Evolutionary conservation across 2,888 invertebrate species (phyloP).

Genomic region (Elgonia sp.): DNA sequence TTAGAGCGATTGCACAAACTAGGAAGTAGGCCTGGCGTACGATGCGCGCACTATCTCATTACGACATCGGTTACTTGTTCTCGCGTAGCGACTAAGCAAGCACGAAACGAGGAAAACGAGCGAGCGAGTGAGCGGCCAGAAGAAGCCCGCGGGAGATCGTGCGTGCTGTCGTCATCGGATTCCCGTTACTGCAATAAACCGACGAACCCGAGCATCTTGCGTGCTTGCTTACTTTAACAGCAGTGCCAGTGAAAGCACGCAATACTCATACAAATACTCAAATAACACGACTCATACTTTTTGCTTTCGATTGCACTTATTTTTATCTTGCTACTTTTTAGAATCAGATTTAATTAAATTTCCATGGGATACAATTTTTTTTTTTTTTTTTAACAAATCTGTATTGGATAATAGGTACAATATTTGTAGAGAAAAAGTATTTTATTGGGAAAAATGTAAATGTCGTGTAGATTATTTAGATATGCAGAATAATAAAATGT

Average conservation of each 20-base stretch:
- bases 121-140: slow-evolving; percentile 13
- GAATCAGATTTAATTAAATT: too few relatives aligned
- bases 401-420: too few relatives aligned
- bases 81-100: slow-evolving; percentile 46
- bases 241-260: slow-evolving; percentile 62
- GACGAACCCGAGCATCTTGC: slow-evolving; percentile 33
- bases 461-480: too few relatives aligned
- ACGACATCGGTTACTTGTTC: slow-evolving; percentile 74
- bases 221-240: background rate
- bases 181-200: slow-evolving; percentile 70
- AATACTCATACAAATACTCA: slow-evolving; percentile 1
- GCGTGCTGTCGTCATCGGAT: slow-evolving; percentile 72
- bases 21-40: slow-evolving; percentile 73
- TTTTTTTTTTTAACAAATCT: background rate
- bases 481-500: too few relatives aligned
- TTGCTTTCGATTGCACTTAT: slow-evolving; percentile 35
- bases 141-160: slow-evolving; percentile 68
- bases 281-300: slow-evolving; percentile 21
- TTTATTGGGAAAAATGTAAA: too few relatives aligned
- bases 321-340: background rate
- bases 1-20: slow-evolving; percentile 72
- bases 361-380: background rate
- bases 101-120: slow-evolving; percentile 64
- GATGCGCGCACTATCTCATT: slow-evolving; percentile 67
- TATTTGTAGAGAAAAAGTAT: too few relatives aligned